Evolutionary conservation across 2,888 invertebrate species (phyloP).

Genomic region (Drosophila helvetica): DNA sequence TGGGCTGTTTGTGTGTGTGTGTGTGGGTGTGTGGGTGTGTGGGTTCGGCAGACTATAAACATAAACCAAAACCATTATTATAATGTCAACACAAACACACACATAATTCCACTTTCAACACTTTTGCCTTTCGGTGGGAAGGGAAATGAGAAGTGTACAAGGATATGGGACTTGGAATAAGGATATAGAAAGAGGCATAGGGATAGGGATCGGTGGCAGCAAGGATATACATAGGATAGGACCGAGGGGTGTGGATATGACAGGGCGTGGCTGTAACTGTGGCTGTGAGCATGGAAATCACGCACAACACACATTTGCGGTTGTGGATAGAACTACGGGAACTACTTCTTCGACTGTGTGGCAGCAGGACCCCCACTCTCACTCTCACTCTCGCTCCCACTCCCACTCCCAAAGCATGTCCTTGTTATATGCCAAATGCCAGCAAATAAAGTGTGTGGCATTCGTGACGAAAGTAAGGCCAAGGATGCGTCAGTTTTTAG

Average conservation of each 20-base stretch:
- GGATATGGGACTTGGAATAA: neutral
- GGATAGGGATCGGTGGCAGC: constrained; percentile 15
- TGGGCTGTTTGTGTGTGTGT: neutral
- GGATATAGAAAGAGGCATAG: neutral
- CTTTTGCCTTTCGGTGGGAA: constrained; percentile 45
- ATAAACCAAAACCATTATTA: constrained; percentile 70
- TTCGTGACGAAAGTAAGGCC: constrained; percentile 8
- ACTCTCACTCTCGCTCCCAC: no score
- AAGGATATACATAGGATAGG: neutral
- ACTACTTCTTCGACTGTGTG: no score
- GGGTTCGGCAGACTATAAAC: constrained; percentile 63
- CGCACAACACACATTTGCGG: constrained; percentile 64
- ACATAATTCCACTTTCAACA: constrained; percentile 71
- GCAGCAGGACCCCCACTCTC: no score
- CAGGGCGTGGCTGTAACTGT: constrained; percentile 27
- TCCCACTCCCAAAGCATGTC: neutral
- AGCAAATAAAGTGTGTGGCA: constrained; percentile 47
- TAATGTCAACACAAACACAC: constrained; percentile 70
- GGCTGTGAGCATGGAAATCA: constrained; percentile 52
- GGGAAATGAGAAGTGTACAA: constrained; percentile 16
- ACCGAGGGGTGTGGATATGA: constrained; percentile 6
- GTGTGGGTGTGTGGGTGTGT: constrained; percentile 14
- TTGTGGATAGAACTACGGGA: constrained; percentile 2
- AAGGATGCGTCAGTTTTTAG: constrained; percentile 22
- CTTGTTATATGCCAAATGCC: constrained; percentile 39